A percentile compares a stretch with the other conserved stretches of the same genome.
Evolutionary conservation across 1,140 invertebrate genomes (phyloP).

Genomic region (Achroia grisella): DNA sequence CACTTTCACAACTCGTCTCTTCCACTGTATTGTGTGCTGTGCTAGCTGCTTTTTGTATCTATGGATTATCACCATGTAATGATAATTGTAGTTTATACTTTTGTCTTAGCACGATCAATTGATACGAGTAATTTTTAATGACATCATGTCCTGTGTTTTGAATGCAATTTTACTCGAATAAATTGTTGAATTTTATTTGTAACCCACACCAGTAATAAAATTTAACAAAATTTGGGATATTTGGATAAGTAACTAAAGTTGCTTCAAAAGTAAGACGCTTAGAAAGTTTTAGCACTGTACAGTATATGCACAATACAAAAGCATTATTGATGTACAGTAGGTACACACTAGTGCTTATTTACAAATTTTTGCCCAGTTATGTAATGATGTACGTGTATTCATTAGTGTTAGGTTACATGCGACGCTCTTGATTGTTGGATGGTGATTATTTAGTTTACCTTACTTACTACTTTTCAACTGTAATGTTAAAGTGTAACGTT

Average conservation of each 20-base stretch:
- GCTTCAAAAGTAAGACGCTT: constrained; percentile 26
- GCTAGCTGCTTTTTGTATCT: constrained; percentile 74
- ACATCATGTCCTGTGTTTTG: constrained; percentile 18
- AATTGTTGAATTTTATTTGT: constrained; percentile 24
- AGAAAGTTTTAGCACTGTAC: constrained; percentile 58
- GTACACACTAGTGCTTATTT: constrained; percentile 7
- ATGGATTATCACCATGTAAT: constrained; percentile 69
- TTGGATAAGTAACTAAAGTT: constrained; percentile 2
- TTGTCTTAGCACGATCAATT: constrained; percentile 56
- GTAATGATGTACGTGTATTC: too few species aligned
- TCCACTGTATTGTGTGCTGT: constrained; percentile 72
- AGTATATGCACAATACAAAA: constrained; percentile 38
- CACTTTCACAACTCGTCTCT: constrained; percentile 70
- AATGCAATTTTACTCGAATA: constrained; percentile 13
- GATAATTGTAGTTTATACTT: constrained; percentile 46
- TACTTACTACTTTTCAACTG: too few species aligned
- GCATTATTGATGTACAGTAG: constrained; percentile 2
- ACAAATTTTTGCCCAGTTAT: too few species aligned
- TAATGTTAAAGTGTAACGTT: neutral
- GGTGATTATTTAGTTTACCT: neutral
- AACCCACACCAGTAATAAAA: constrained; percentile 5
- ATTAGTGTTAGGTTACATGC: neutral
- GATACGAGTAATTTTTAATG: constrained; percentile 18
- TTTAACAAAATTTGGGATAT: constrained; percentile 2
- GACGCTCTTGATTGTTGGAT: constrained; percentile 11